phyloP scores from a whole-genome alignment of 2,113 vertebrate species.

The Potamarius usumacintae region DNA sequence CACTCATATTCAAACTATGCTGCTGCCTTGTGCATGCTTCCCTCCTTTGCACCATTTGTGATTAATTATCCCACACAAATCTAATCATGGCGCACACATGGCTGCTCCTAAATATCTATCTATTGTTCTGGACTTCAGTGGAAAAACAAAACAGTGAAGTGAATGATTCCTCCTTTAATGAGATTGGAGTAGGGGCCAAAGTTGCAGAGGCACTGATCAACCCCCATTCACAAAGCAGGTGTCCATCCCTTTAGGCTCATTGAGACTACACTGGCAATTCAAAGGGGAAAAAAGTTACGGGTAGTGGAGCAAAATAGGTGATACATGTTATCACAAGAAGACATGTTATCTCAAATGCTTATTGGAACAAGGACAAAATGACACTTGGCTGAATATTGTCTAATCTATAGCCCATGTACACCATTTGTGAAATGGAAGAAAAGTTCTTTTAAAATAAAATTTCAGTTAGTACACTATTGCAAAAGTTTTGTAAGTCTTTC shows the following conservation, averaged over 20 bases:
- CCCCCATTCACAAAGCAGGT: conserved; percentile 53
- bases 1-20: conserved; percentile 56
- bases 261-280: conserved; percentile 28
- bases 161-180: conserved; percentile 54
- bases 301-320: background rate
- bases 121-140: conserved; percentile 50
- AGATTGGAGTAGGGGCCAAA: conserved; percentile 49
- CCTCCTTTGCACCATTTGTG: conserved; percentile 55
- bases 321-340: too few species aligned
- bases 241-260: conserved; percentile 45
- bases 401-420: background rate
- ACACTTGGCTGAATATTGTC: conserved; percentile 13
- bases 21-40: conserved; percentile 38
- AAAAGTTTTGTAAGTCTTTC: background rate
- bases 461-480: background rate
- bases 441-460: background rate
- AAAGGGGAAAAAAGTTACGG: background rate
- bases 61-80: conserved; percentile 62
- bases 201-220: conserved; percentile 47
- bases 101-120: conserved; percentile 55
- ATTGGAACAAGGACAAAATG: conserved; percentile 25
- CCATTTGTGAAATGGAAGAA: background rate
- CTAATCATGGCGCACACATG: conserved; percentile 58
- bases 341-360: conserved; percentile 8
- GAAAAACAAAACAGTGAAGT: conserved; percentile 43